phyloP scores from a whole-genome alignment of 2,113 vertebrate species.

The Sinocyclocheilus maitianheensis region DNA sequence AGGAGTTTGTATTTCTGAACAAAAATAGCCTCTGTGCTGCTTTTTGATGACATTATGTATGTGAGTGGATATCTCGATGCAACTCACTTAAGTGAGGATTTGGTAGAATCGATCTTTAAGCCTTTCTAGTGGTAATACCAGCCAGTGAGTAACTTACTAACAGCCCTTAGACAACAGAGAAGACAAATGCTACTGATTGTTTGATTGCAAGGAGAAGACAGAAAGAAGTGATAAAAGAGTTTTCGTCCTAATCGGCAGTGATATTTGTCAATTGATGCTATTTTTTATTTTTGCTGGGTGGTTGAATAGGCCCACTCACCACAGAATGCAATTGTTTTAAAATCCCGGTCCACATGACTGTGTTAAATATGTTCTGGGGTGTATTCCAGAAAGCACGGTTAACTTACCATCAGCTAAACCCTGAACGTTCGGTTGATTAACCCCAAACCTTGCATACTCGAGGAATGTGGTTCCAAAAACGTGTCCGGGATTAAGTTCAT shows the following conservation, averaged over 20 bases:
- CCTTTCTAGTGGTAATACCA: slow-evolving; percentile 10
- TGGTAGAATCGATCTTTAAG: slow-evolving; percentile 28
- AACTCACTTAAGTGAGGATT: slow-evolving; percentile 37
- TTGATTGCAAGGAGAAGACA: not conserved
- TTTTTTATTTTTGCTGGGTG: no score
- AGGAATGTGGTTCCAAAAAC: no score
- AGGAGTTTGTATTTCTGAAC: not conserved
- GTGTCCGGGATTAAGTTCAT: no score
- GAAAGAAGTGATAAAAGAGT: not conserved
- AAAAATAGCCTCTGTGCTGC: slow-evolving; percentile 9
- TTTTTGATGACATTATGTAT: slow-evolving; percentile 25
- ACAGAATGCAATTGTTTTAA: not conserved
- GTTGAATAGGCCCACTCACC: not conserved
- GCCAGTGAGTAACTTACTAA: not conserved
- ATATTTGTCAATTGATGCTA: not conserved
- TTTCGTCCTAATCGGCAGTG: not conserved
- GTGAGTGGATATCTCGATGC: slow-evolving; percentile 7
- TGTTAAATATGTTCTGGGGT: not conserved
- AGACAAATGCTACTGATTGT: slow-evolving; percentile 3
- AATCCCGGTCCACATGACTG: not conserved
- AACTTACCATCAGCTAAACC: no score
- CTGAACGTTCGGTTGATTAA: no score
- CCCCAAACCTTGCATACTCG: no score
- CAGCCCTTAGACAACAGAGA: not conserved
- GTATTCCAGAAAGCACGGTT: no score